phyloP scores from a whole-genome alignment of 2,888 invertebrate species.

The Agonopterix heracliana region DNA sequence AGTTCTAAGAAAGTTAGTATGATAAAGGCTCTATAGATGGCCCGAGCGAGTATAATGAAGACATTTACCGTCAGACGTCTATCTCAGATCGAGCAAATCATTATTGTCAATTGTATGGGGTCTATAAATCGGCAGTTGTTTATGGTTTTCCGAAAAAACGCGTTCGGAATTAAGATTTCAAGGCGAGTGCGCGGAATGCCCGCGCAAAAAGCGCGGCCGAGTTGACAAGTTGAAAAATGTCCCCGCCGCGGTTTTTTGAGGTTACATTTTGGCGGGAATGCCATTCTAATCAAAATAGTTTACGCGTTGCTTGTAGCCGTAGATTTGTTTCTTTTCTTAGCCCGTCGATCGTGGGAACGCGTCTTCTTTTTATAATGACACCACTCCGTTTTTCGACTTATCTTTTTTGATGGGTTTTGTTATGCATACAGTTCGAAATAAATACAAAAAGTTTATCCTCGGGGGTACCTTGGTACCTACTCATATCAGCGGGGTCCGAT shows the following conservation, averaged over 20 bases:
- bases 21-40: slow-evolving; percentile 14
- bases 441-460: slow-evolving; percentile 4
- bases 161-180: slow-evolving; percentile 68
- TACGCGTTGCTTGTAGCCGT: slow-evolving; percentile 49
- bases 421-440: slow-evolving; percentile 7
- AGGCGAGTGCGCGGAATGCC: slow-evolving; percentile 52
- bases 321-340: slow-evolving; percentile 36
- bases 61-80: slow-evolving; percentile 37
- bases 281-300: slow-evolving; percentile 76
- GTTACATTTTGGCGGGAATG: slow-evolving; percentile 60
- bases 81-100: slow-evolving; percentile 42
- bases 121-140: slow-evolving; percentile 55
- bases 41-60: slow-evolving; percentile 46
- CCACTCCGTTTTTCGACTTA: slow-evolving; percentile 19
- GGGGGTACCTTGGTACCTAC: background rate
- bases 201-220: slow-evolving; percentile 54
- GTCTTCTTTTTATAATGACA: slow-evolving; percentile 34
- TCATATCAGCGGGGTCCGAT: slow-evolving; percentile 4
- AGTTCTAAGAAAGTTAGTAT: slow-evolving; percentile 35
- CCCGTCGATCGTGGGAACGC: slow-evolving; percentile 49
- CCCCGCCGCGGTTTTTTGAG: slow-evolving; percentile 49
- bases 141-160: slow-evolving; percentile 42
- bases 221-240: slow-evolving; percentile 70
- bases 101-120: slow-evolving; percentile 41
- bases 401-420: background rate